Base-by-base conservation (phyloP, 2,113 vertebrate species). In the Mola mola region DNA sequence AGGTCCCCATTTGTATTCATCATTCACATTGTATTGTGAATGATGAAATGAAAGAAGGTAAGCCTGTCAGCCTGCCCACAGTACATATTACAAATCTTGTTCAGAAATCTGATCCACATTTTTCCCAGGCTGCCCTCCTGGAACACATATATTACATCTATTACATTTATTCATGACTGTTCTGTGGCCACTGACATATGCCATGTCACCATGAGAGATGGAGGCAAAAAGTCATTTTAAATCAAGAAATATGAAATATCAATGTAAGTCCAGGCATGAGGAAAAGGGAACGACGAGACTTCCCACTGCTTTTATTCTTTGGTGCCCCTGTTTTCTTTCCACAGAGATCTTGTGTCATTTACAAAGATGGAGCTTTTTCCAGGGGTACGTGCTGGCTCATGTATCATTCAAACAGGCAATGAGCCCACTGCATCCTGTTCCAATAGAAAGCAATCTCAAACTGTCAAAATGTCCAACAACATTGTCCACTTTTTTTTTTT, bases 101-200 rank as follows among this genome's bases (percentile, higher is more conserved):
- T 66, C 21, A 24, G 33, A 51, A 69, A 36, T 28, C 36, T 53
- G 59, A 5, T 26, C 13, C 17, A 13, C 10, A 7, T 52, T 46
- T 62, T 42, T 8, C 47, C 29, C 25, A 34, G 21, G 3, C 36
- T n/a, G 25, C 46, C 40, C 51, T 21, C 16, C 57, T 41, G 33
- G 21, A 66, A 17, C 42, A 55, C 44, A 47, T 28, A 61, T 16
- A 50, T 60, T 36, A 51, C 52, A 42, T 28, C 26, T 61, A 0
- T 40, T 69, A 38, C 64, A 72, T 72, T 65, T 60, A 68, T 76
- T 68, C 78, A 62, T 73, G 59, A 28, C 58, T 38, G 22, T 11
- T 46, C 22, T 7, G 29, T 21, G 64, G 52, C 58, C 26, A 3
- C 49, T 38, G 29, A 77, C 53, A 31, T 20, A 26, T 24, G 52